phyloP scores from a whole-genome alignment of 2,888 invertebrate genomes.

The Onchidella celtica region DNA sequence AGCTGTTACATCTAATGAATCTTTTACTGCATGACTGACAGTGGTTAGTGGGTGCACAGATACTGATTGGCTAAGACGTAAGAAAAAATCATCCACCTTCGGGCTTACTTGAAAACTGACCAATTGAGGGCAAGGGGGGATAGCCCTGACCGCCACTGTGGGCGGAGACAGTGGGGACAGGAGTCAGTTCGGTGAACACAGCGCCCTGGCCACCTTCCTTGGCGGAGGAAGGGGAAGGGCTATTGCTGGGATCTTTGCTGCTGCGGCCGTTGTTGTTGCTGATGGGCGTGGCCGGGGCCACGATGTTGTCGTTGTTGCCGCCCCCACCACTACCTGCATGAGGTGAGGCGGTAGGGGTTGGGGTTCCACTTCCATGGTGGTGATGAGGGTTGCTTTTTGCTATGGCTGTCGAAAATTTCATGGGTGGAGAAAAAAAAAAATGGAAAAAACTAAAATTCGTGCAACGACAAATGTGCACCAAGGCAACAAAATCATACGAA shows the following conservation, averaged over 20 bases:
- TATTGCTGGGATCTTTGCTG: neutral
- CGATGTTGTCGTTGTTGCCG: conserved; percentile 1
- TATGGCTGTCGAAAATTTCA: conserved; percentile 1
- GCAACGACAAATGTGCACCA: no score
- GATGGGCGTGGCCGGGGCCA: neutral
- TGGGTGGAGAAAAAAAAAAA: no score
- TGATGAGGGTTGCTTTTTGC: conserved; percentile 20
- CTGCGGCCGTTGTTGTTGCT: neutral
- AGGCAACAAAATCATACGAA: no score
- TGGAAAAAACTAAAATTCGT: no score
- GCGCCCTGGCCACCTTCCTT: conserved; percentile 24
- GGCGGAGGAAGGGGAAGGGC: conserved; percentile 12
- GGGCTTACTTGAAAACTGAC: conserved; percentile 49
- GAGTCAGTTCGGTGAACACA: conserved; percentile 41
- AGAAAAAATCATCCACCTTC: conserved; percentile 7
- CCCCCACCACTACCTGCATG: conserved; percentile 28
- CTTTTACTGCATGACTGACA: no score
- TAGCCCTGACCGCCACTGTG: conserved; percentile 14
- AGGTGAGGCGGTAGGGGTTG: conserved; percentile 18
- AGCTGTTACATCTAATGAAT: no score
- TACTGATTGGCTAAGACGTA: neutral
- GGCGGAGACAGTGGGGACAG: conserved; percentile 30
- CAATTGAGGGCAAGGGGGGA: conserved; percentile 44
- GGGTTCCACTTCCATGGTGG: neutral
- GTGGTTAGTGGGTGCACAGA: neutral